Conservation (phyloP, 2,888 invertebrate genomes). For the Limnephilus auricula region DNA sequence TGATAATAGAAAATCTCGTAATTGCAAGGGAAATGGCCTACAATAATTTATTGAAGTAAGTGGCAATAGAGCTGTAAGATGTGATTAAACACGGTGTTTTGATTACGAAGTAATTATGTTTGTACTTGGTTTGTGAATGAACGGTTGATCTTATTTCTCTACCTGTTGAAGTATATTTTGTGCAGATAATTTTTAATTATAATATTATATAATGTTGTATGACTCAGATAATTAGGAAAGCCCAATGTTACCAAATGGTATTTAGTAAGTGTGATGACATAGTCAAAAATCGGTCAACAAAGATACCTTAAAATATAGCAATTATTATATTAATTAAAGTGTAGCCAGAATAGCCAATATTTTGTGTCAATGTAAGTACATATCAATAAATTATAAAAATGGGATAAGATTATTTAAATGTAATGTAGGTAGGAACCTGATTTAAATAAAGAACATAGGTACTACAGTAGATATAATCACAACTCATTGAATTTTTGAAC, state of each 20-base stretch:
- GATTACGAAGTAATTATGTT: not conserved
- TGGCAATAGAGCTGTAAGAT: not conserved
- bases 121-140: not conserved
- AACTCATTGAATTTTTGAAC: too few relatives aligned
- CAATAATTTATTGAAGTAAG: not conserved
- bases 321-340: not conserved
- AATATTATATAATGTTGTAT: not conserved
- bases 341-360: too few relatives aligned
- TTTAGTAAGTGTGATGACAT: too few relatives aligned
- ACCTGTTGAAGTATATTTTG: not conserved
- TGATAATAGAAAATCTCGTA: not conserved
- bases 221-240: not conserved
- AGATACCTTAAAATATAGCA: too few relatives aligned
- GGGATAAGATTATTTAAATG: too few relatives aligned
- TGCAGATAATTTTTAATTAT: not conserved
- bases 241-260: too few relatives aligned
- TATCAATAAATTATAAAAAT: too few relatives aligned
- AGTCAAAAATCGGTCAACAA: too few relatives aligned
- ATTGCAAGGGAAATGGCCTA: slow-evolving; percentile 23
- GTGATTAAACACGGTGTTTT: not conserved
- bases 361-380: too few relatives aligned
- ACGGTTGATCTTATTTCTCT: not conserved
- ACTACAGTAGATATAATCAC: too few relatives aligned
- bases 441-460: too few relatives aligned
- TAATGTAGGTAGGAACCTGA: too few relatives aligned